Conservation (phyloP, 2,888 invertebrate species). For the Mechanitis mazaeus region DNA sequence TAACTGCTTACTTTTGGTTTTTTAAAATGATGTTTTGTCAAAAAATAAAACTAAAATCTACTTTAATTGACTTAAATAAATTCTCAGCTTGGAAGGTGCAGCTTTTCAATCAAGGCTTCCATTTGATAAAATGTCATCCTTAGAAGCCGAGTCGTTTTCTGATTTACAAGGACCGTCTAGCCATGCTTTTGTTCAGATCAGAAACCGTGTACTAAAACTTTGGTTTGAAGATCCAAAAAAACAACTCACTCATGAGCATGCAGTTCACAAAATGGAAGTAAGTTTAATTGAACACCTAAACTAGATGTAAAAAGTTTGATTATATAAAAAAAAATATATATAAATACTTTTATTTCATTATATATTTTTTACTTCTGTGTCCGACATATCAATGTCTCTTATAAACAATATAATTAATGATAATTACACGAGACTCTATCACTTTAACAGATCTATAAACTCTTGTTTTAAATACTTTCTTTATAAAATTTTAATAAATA, state of each 20-base stretch:
- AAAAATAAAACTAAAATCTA: neutral
- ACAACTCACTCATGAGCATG: constrained; percentile 89
- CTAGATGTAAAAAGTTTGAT: too few relatives aligned
- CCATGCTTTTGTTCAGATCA: constrained; percentile 92
- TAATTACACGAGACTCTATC: too few relatives aligned
- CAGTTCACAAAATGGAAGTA: constrained; percentile 85
- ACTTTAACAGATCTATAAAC: too few relatives aligned
- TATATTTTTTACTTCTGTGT: too few relatives aligned
- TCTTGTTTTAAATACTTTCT: too few relatives aligned
- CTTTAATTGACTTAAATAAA: too few relatives aligned
- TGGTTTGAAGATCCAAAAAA: constrained; percentile 98
- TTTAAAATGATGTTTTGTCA: neutral
- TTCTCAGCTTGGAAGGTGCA: constrained; percentile 88
- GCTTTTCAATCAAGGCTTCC: constrained; percentile 96
- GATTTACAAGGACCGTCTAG: constrained; percentile 91
- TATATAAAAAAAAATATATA: too few relatives aligned
- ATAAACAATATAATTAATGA: too few relatives aligned
- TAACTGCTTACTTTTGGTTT: too few relatives aligned
- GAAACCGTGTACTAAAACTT: constrained; percentile 92
- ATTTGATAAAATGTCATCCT: constrained; percentile 94
- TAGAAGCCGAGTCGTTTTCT: constrained; percentile 95
- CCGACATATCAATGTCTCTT: too few relatives aligned
- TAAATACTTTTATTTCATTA: too few relatives aligned
- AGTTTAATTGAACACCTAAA: constrained; percentile 27
- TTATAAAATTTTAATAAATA: too few relatives aligned